A percentile compares a stretch with the other conserved stretches of the same genome.
Evolutionary conservation across 2,888 invertebrate genomes (phyloP).

Genomic region (Sphinx pinastri): DNA sequence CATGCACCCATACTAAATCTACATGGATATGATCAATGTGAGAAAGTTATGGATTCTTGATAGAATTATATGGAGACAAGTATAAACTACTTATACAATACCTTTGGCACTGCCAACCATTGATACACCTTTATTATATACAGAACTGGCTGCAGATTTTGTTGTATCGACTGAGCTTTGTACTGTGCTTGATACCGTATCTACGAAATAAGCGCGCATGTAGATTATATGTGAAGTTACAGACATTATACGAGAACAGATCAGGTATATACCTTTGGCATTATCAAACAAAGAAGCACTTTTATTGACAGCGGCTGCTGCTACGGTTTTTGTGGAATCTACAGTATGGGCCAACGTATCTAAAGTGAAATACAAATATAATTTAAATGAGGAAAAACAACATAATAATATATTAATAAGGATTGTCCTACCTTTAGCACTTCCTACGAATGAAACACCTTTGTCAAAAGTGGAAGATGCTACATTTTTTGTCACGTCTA

Average conservation of each 20-base stretch:
- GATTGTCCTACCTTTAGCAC: constrained; percentile 46
- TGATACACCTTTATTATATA: constrained; percentile 56
- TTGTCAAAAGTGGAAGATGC: constrained; percentile 56
- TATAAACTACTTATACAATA: constrained; percentile 33
- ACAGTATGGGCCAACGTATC: constrained; percentile 58
- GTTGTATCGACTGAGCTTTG: constrained; percentile 60
- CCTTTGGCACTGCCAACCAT: constrained; percentile 60
- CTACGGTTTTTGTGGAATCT: constrained; percentile 58
- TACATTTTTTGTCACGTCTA: constrained; percentile 44
- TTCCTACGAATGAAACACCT: constrained; percentile 53
- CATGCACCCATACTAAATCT: constrained; percentile 47
- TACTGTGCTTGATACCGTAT: constrained; percentile 58
- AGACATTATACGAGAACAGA: no score
- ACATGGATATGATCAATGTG: background rate
- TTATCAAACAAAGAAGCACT: constrained; percentile 54
- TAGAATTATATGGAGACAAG: background rate
- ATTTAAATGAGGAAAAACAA: constrained; percentile 4
- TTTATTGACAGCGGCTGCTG: constrained; percentile 52
- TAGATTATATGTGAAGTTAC: constrained; percentile 29
- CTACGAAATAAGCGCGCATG: constrained; percentile 47
- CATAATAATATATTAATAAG: background rate
- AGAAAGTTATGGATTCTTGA: background rate
- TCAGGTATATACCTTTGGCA: constrained; percentile 53
- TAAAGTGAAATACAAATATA: constrained; percentile 40
- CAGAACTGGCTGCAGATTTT: constrained; percentile 55